Percentiles rank a stretch among this genome's conserved stretches.
These are phyloP conservation scores for Coreoperca whiteheadi DNA, from an alignment of 2,113 vertebrate species.

Conservation along the genomic window DNA sequence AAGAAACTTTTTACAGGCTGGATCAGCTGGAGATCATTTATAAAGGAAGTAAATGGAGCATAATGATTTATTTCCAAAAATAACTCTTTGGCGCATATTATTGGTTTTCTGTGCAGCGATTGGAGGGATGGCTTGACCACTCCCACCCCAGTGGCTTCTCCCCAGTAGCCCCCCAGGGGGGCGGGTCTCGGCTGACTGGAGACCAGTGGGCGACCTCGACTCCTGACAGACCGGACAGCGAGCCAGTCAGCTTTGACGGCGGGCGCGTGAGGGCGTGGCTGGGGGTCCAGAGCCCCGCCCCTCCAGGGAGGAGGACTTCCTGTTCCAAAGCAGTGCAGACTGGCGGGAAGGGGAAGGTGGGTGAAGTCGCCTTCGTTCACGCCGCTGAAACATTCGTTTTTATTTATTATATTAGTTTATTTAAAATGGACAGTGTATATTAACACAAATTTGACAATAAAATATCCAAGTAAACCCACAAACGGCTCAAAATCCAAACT, in stretches of 20 bases:
- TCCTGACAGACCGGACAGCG: conserved; percentile 37
- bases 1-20: not conserved
- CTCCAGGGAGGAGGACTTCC: conserved; percentile 12
- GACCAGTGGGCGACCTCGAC: conserved; percentile 64
- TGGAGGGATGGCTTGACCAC: conserved; percentile 20
- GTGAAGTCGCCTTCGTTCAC: not conserved
- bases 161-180: not conserved
- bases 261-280: conserved; percentile 84
- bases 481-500: too few relatives aligned
- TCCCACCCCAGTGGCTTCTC: not conserved
- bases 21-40: not conserved
- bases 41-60: not conserved
- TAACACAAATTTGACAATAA: too few relatives aligned
- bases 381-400: not conserved
- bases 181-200: not conserved
- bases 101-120: conserved; percentile 18
- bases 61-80: not conserved
- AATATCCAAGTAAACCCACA: too few relatives aligned
- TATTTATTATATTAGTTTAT: not conserved
- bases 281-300: conserved; percentile 68
- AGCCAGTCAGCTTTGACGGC: conserved; percentile 73
- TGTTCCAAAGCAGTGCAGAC: conserved; percentile 79
- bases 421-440: too few relatives aligned
- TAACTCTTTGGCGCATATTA: not conserved
- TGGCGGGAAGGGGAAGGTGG: conserved; percentile 40